Percentiles rank a stretch among this genome's conserved stretches.
These are phyloP conservation scores for Stenopsyche tienmushanensis DNA, from an alignment of 1,140 invertebrate species.

Conservation along the genomic window DNA sequence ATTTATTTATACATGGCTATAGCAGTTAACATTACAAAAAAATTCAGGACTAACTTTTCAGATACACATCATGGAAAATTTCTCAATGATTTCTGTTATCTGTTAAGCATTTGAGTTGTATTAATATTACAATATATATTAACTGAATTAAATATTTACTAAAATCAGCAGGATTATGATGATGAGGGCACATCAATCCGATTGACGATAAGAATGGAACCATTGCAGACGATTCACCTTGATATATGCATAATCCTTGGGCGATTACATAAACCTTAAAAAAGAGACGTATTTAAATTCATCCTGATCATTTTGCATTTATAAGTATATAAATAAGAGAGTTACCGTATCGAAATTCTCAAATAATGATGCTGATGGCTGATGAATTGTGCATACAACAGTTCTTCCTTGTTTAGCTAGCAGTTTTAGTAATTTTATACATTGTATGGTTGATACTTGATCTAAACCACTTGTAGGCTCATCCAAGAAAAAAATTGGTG, in stretches of 20 bases:
- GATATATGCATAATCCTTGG: conserved; percentile 71
- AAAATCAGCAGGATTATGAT: conserved; percentile 84
- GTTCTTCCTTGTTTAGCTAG: conserved; percentile 69
- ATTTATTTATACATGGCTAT: no score
- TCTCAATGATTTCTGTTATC: no score
- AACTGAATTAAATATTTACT: conserved; percentile 48
- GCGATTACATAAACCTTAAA: conserved; percentile 65
- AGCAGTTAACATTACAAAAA: no score
- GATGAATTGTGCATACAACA: conserved; percentile 81
- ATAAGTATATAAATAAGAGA: background rate
- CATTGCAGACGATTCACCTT: conserved; percentile 67
- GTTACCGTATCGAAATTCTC: conserved; percentile 82
- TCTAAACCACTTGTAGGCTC: conserved; percentile 83
- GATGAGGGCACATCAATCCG: conserved; percentile 70
- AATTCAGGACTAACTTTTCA: no score
- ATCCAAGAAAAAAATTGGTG: conserved; percentile 70
- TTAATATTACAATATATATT: background rate
- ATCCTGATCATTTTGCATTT: background rate
- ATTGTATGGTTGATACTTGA: conserved; percentile 82
- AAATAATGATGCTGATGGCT: conserved; percentile 78
- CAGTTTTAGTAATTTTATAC: conserved; percentile 67
- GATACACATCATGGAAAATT: no score
- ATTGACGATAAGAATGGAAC: conserved; percentile 69
- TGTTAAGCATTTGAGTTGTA: no score
- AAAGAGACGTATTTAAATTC: background rate